Evolutionary conservation across 2,888 invertebrate genomes (phyloP), one percentile per base, ranked within the genome.

Genomic region (Cerastis rubricosa): DNA sequence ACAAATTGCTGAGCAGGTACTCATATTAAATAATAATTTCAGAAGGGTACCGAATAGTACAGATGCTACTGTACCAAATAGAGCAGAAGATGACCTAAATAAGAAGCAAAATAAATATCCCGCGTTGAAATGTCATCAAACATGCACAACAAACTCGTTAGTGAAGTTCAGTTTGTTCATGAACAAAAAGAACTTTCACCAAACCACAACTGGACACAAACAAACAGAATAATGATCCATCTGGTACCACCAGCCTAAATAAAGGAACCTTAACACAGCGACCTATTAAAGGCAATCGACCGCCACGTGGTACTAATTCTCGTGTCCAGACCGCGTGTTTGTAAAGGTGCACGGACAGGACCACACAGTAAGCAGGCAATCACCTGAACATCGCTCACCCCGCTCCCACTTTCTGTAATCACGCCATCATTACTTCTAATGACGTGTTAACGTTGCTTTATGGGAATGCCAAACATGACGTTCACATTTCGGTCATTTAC

Each of bases 381-480:
- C 95, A 94, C 92, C 92, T 93, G 94, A 91, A 91, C 94, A 94
- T 93, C 93, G 93, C 91, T 92, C 93, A 92, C 93, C 93, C 92
- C 91, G 93, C 94, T 93, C 93, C 93, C 92, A 93, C 94, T 93
- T 91, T 93, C 91, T 92, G 94, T 96, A 96, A 96, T 96, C 95
- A 96, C 92, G 94, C 94, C 96, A 96, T 96, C 96, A 96, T 96
- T 96, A 96, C 96, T 94, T 95, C 95, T 96, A 96, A 96, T 96
- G 96, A 96, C 95, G 96, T 96, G 96, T 96, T 96, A 96, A 96
- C 96, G 95, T 94, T 94, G 94, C 95, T 96, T 96, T 96, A 96
- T 96, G 96, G 96, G 96, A 96, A 96, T 96, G 96, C 96, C 96
- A 96, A 96, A 96, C 96, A 96, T 95, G 95, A 95, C 96, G 96